Conservation (phyloP, 2,888 invertebrate genomes). For the Aleiodes alternator region DNA sequence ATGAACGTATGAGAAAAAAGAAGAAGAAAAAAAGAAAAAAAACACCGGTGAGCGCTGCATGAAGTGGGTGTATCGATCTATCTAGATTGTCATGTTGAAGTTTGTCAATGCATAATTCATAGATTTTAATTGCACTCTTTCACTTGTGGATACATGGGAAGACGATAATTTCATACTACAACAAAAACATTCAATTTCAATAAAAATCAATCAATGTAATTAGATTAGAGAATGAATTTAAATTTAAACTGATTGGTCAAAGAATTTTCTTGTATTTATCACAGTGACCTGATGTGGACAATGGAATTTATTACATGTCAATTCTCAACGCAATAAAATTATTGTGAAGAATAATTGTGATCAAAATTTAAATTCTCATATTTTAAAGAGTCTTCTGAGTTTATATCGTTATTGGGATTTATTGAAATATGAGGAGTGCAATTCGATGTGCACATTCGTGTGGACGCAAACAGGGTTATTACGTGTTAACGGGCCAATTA, state of each 20-base stretch:
- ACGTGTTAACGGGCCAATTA: conserved; percentile 27
- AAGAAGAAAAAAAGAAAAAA: too few species aligned
- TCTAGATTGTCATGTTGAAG: too few species aligned
- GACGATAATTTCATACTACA: neutral
- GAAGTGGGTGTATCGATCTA: too few species aligned
- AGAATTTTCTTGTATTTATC: conserved; percentile 26
- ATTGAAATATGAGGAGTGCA: conserved; percentile 12
- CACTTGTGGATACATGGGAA: neutral
- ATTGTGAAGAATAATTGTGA: neutral
- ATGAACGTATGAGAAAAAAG: neutral
- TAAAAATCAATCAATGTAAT: neutral
- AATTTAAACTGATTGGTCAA: conserved; percentile 29
- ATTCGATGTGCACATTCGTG: neutral
- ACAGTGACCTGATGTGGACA: conserved; percentile 3
- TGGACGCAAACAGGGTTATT: neutral
- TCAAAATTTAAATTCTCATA: neutral
- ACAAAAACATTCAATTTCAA: neutral
- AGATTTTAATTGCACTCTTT: conserved; percentile 12
- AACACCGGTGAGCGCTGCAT: neutral
- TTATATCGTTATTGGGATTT: neutral
- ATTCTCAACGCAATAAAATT: neutral
- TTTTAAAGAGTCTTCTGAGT: neutral
- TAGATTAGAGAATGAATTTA: neutral
- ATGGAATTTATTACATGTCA: conserved; percentile 19
- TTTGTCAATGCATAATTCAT: neutral